Percentiles rank a stretch among this genome's conserved stretches.
These are phyloP conservation scores for Myripristis jacobus DNA, from an alignment of 2,797 vertebrate species.

Conservation along the genomic window DNA sequence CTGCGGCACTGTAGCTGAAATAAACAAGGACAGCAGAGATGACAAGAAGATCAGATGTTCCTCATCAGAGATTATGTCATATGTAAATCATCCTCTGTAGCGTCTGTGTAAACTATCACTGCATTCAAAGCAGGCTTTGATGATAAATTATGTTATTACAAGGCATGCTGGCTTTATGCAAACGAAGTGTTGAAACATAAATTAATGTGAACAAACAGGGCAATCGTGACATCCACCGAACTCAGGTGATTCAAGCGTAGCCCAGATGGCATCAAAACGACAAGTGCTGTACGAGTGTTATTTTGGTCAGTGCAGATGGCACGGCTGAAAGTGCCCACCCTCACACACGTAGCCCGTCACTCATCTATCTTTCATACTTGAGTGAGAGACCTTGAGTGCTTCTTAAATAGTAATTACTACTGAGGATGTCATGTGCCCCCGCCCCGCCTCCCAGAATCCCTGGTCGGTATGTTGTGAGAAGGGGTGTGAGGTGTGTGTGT, in stretches of 20 bases:
- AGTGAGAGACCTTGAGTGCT: constrained; percentile 19
- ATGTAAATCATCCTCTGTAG: neutral
- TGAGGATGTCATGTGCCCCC: neutral
- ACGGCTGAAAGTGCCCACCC: constrained; percentile 38
- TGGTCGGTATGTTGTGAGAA: constrained; percentile 20
- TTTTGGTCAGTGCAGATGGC: constrained; percentile 60
- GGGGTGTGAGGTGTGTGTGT: constrained; percentile 20
- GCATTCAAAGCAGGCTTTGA: neutral
- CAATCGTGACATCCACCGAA: constrained; percentile 17
- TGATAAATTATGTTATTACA: neutral
- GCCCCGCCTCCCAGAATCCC: neutral
- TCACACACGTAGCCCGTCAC: constrained; percentile 55
- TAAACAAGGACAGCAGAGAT: neutral
- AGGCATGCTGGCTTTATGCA: constrained; percentile 3
- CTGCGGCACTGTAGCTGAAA: neutral
- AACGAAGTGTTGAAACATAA: constrained; percentile 17
- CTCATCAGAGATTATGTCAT: neutral
- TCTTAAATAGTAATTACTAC: constrained; percentile 32
- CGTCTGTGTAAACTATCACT: fast-evolving
- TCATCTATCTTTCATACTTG: constrained; percentile 44
- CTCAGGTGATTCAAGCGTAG: constrained; percentile 62
- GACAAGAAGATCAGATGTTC: neutral
- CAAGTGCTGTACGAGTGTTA: constrained; percentile 49
- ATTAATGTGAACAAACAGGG: constrained; percentile 1
- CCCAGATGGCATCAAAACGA: constrained; percentile 57